phyloP scores from a whole-genome alignment of 2,888 invertebrate genomes.

The Diadromus collaris region DNA sequence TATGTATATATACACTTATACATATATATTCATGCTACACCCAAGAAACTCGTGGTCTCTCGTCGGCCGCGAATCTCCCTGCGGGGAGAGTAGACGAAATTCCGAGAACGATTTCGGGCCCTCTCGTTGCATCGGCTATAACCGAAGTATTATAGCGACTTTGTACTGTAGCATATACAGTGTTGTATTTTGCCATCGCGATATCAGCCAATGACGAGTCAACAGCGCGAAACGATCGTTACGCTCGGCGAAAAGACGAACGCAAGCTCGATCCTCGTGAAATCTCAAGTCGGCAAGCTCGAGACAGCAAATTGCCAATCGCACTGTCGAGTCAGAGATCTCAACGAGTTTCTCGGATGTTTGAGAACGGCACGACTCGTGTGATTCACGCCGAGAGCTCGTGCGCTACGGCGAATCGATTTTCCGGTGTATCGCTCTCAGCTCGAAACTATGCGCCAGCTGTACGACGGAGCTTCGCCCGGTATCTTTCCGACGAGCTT shows the following conservation, averaged over 20 bases:
- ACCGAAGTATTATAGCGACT: not conserved
- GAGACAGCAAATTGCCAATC: not conserved
- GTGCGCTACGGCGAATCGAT: slow-evolving; percentile 13
- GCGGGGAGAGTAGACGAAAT: slow-evolving; percentile 54
- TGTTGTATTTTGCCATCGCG: not conserved
- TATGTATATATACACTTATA: not conserved
- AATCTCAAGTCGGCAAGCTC: not conserved
- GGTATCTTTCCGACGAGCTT: slow-evolving; percentile 1
- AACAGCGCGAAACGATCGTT: not conserved
- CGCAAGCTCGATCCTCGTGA: not conserved
- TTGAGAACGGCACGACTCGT: not conserved
- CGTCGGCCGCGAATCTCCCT: slow-evolving; percentile 40
- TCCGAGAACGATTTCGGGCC: slow-evolving; percentile 52
- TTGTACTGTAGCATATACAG: not conserved
- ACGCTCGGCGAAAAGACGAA: not conserved
- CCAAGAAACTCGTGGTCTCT: slow-evolving; percentile 7
- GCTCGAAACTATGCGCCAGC: not conserved
- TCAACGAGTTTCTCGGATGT: slow-evolving; percentile 30
- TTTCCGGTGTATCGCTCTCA: slow-evolving; percentile 5
- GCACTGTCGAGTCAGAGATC: slow-evolving; percentile 3
- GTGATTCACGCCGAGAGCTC: slow-evolving; percentile 42
- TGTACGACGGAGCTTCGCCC: not conserved
- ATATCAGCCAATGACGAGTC: not conserved
- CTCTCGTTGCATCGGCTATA: slow-evolving; percentile 25
- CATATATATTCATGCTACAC: slow-evolving; percentile 30